Percentiles rank a stretch among this genome's conserved stretches.
phyloP scores from a whole-genome alignment of 2,797 vertebrate species.

The Liasis olivaceus region DNA sequence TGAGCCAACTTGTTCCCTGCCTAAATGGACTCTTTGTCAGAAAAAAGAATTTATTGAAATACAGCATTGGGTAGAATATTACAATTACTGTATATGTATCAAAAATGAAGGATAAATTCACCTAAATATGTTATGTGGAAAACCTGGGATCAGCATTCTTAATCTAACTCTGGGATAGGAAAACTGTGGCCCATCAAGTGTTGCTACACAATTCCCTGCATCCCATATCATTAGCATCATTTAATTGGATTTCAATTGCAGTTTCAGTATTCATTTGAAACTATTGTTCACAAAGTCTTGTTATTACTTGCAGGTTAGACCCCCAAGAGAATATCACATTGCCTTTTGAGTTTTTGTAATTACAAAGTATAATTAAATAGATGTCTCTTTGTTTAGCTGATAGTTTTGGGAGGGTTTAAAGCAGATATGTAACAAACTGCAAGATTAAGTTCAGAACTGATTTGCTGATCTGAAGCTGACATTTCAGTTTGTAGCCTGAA shows the following conservation, averaged over 20 bases:
- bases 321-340: background rate
- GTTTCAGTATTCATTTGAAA: background rate
- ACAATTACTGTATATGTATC: background rate
- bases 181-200: background rate
- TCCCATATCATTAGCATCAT: background rate
- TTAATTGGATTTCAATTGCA: slow-evolving; percentile 1
- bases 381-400: background rate
- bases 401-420: background rate
- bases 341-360: background rate
- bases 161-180: background rate
- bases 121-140: background rate
- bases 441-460: background rate
- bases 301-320: background rate
- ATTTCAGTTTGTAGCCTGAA: background rate
- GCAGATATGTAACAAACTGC: background rate
- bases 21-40: background rate
- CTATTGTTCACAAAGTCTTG: background rate
- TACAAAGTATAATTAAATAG: background rate
- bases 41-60: background rate
- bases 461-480: background rate
- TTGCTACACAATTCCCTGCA: background rate
- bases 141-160: background rate
- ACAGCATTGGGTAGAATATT: background rate
- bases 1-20: background rate
- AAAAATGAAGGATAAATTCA: background rate